phyloP scores from a whole-genome alignment of 2,888 invertebrate genomes.

The Yponomeuta malinellus region DNA sequence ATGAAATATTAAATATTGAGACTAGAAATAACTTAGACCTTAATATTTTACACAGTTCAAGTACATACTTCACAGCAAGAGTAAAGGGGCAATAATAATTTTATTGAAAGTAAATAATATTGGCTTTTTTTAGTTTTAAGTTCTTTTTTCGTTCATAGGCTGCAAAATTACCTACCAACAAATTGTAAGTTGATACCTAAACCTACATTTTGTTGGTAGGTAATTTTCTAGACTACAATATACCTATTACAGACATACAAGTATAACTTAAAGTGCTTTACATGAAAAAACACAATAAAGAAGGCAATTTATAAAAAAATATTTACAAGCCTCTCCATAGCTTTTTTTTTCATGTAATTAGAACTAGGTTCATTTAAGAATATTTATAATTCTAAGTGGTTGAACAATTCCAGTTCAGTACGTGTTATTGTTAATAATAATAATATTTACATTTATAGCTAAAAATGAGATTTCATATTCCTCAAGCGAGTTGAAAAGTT shows the following conservation, averaged over 20 bases:
- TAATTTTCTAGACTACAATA: background rate
- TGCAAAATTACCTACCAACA: too few species aligned
- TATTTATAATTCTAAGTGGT: constrained; percentile 35
- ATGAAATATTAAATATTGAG: constrained; percentile 57
- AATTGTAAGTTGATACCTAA: too few species aligned
- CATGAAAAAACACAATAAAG: constrained; percentile 10
- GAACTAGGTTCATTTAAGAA: constrained; percentile 31
- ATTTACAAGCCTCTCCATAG: constrained; percentile 59
- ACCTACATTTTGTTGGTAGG: background rate
- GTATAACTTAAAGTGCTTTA: constrained; percentile 17
- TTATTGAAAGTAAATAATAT: background rate
- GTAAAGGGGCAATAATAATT: background rate
- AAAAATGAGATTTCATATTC: constrained; percentile 13
- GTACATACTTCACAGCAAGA: background rate
- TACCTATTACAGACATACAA: constrained; percentile 8
- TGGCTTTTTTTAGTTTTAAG: background rate
- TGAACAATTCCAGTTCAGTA: constrained; percentile 55
- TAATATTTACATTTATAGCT: constrained; percentile 10
- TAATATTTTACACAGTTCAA: constrained; percentile 1
- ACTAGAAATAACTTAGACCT: constrained; percentile 51
- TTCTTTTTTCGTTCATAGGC: background rate
- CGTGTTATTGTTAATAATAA: background rate
- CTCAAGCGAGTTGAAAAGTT: constrained; percentile 2
- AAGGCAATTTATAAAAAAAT: constrained; percentile 35
- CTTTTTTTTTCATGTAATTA: constrained; percentile 30